These are phyloP conservation scores for Leptarthrus brevirostris DNA, from an alignment of 2,888 invertebrate genomes.

Conservation along the genomic window DNA sequence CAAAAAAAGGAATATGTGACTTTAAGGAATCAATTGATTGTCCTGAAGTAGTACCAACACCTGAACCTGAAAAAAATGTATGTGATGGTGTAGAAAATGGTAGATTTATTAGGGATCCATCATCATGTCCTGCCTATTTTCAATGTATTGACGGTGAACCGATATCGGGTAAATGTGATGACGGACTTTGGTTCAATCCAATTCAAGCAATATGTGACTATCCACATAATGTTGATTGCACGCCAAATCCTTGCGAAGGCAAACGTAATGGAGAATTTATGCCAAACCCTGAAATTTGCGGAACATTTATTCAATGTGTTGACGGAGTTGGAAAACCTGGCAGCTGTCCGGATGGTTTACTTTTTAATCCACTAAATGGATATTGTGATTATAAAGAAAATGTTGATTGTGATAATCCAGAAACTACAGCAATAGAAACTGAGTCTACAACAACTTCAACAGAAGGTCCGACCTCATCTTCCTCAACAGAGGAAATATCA, in stretches of 20 bases:
- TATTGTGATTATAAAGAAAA: slow-evolving; percentile 49
- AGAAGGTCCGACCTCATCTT: background rate
- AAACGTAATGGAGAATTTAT: slow-evolving; percentile 18
- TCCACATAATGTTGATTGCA: slow-evolving; percentile 36
- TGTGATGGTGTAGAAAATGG: slow-evolving; percentile 24
- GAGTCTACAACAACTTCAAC: background rate
- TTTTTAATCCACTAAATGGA: slow-evolving; percentile 47
- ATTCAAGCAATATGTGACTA: slow-evolving; percentile 35
- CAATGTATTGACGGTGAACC: slow-evolving; percentile 40
- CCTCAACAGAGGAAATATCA: background rate
- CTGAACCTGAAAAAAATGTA: slow-evolving; percentile 20
- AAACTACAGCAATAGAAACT: background rate
- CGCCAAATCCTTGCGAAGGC: slow-evolving; percentile 7
- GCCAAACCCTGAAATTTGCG: background rate
- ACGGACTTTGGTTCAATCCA: slow-evolving; percentile 46
- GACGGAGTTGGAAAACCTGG: slow-evolving; percentile 23
- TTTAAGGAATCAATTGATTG: slow-evolving; percentile 15
- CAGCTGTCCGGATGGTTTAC: slow-evolving; percentile 47
- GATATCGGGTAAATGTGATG: slow-evolving; percentile 30
- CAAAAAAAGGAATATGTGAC: slow-evolving; percentile 24
- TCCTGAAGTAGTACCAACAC: slow-evolving; percentile 5
- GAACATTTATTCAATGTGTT: slow-evolving; percentile 41
- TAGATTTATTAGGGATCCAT: background rate
- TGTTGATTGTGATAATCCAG: slow-evolving; percentile 28
- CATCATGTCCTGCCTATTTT: slow-evolving; percentile 35